Conservation (phyloP, 53 echinoderm and acorn worm genomes). For the Hippasteria phrygiana region DNA sequence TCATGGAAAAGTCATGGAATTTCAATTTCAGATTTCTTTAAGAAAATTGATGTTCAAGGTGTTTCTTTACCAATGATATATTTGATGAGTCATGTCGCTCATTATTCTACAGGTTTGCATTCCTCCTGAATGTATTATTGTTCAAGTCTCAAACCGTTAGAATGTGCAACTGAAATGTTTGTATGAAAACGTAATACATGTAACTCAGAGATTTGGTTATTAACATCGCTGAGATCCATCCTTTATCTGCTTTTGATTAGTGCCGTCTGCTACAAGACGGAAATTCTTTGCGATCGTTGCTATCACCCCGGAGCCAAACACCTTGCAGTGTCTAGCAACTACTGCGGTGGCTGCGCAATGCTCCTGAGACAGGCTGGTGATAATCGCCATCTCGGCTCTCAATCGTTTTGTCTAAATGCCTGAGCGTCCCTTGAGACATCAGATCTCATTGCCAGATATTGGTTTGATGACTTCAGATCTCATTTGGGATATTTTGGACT, state of each 20-base stretch:
- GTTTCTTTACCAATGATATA: too few relatives aligned
- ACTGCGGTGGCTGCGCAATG: not conserved
- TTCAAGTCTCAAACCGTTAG: too few relatives aligned
- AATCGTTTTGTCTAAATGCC: not conserved
- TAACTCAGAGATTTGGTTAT: too few relatives aligned
- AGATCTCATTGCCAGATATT: not conserved
- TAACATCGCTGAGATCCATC: too few relatives aligned
- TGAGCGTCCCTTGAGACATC: not conserved
- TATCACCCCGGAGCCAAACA: not conserved
- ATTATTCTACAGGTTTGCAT: too few relatives aligned
- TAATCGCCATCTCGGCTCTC: not conserved
- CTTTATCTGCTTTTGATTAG: slow-evolving; percentile 18
- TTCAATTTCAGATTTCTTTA: too few relatives aligned
- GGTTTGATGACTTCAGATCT: not conserved
- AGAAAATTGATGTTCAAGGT: too few relatives aligned
- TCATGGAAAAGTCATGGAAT: too few relatives aligned
- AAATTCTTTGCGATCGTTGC: not conserved
- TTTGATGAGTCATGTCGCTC: too few relatives aligned
- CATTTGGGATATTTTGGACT: not conserved
- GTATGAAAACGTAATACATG: too few relatives aligned
- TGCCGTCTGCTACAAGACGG: not conserved
- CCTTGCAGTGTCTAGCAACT: not conserved
- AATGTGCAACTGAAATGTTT: too few relatives aligned
- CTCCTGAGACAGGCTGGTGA: not conserved
- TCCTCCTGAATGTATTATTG: too few relatives aligned